A percentile compares a stretch with the other conserved stretches of the same genome.
These are phyloP conservation scores for Agrotis ipsilon DNA, from an alignment of 2,888 invertebrate genomes.

Conservation along the genomic window DNA sequence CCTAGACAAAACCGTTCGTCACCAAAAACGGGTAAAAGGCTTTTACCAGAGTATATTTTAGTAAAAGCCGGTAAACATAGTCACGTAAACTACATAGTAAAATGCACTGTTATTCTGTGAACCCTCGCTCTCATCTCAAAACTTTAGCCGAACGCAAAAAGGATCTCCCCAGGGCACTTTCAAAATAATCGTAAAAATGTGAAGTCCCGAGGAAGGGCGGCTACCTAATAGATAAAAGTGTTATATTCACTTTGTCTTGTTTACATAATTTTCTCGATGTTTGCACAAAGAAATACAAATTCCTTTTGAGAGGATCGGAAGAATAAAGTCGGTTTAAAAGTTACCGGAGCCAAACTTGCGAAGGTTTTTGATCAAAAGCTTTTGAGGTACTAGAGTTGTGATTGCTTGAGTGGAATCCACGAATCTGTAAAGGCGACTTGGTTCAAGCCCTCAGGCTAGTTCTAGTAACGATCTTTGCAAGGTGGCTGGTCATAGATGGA, in stretches of 20 bases:
- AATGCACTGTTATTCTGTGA: conserved; percentile 32
- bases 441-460: neutral
- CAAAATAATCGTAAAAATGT: conserved; percentile 81
- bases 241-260: conserved; percentile 69
- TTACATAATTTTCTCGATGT: conserved; percentile 61
- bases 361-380: conserved; percentile 42
- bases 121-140: conserved; percentile 51
- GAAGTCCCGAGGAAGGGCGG: conserved; percentile 70
- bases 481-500: neutral
- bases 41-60: conserved; percentile 34
- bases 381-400: conserved; percentile 25
- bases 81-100: conserved; percentile 26
- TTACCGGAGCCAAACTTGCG: conserved; percentile 32
- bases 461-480: conserved; percentile 4
- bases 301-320: conserved; percentile 30
- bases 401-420: conserved; percentile 19
- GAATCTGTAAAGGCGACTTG: conserved; percentile 5
- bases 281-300: conserved; percentile 47
- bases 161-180: conserved; percentile 71
- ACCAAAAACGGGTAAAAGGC: conserved; percentile 8
- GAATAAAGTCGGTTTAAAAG: conserved; percentile 43
- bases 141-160: conserved; percentile 63
- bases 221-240: conserved; percentile 69
- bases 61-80: conserved; percentile 27
- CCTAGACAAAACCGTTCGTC: conserved; percentile 27